A percentile compares a stretch with the other conserved stretches of the same genome.
These are phyloP conservation scores for Branchipolynoe longqiensis DNA, from an alignment of 2,888 invertebrate species.

Conservation along the genomic window DNA sequence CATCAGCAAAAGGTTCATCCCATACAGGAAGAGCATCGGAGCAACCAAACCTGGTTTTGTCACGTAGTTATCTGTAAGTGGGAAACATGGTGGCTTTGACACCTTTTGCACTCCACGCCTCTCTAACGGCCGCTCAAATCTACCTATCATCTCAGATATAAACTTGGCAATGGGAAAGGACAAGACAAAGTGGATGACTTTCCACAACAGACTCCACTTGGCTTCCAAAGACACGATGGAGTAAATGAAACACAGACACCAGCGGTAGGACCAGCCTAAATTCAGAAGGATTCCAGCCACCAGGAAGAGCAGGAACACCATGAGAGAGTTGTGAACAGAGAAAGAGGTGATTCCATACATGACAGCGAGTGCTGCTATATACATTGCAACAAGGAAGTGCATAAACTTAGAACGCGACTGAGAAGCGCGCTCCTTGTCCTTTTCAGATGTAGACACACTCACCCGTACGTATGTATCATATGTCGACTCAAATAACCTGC, in stretches of 20 bases:
- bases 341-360: constrained; percentile 11
- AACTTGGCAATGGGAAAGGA: constrained; percentile 34
- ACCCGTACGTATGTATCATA: constrained; percentile 37
- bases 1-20: constrained; percentile 21
- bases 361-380: neutral
- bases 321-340: neutral
- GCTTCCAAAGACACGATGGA: constrained; percentile 21
- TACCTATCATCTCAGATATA: constrained; percentile 37
- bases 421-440: constrained; percentile 36
- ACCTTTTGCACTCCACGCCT: neutral
- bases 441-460: constrained; percentile 27
- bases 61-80: neutral
- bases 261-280: constrained; percentile 41
- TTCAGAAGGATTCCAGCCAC: constrained; percentile 23
- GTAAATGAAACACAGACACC: constrained; percentile 30
- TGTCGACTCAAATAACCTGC: constrained; percentile 19
- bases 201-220: constrained; percentile 17
- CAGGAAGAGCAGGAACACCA: constrained; percentile 35
- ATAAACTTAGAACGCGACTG: constrained; percentile 28
- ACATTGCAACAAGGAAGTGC: constrained; percentile 20
- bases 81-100: neutral
- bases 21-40: constrained; percentile 43
- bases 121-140: constrained; percentile 27
- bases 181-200: constrained; percentile 15
- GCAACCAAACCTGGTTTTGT: constrained; percentile 36